Base-by-base conservation (phyloP, 2,113 vertebrate species). In the Pteropus alecto region DNA sequence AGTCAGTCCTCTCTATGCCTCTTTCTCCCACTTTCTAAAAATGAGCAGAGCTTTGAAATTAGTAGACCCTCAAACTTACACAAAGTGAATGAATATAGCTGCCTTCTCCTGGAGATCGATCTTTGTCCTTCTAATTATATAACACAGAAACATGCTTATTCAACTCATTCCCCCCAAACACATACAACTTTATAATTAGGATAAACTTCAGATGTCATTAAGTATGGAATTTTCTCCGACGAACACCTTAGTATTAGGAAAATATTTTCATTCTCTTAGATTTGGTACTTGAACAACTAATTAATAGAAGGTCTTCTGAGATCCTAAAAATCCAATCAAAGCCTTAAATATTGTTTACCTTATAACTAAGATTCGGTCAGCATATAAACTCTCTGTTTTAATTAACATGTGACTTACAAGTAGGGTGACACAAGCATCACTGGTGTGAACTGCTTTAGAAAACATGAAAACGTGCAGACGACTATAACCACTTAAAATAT, bases 41-140 rank as follows among this genome's bases (percentile, higher is more conserved):
- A 35, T 46, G 26, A 83, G 41, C 76, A 43, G 46, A 73, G 46
- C 19, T 93, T 41, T 78, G 61, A 86, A 92, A 86, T 68, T 51
- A 61, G 30, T 2, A 77, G 51, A 60, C 3, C 30, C 38, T 94
- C 51, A 33, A 71, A 41, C 26, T 74, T 90, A 65, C 6, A 35
- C 43, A 38, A 48, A 88, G 73, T 13, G 58, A 90, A 89, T 48
- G 15, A 76, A 56, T n/a, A 54, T 0, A 90, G 65, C n/a, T 68
- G 81, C 24, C 7, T 46, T 83, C 74, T 82, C 28, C 22, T 71
- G 48, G 16, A 54, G 35, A 84, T 61, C 70, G 56, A 30, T 81
- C 41, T 89, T 83, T 87, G 77, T 68, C 77, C 56, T 92, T 96
- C 60, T 85, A 88, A 81, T 68, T 56, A 81, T 70, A 35, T 43